Percentiles rank a stretch among this genome's conserved stretches.
These are phyloP conservation scores for Hippocampus zosterae DNA, from an alignment of 2,113 vertebrate genomes.

Conservation along the genomic window DNA sequence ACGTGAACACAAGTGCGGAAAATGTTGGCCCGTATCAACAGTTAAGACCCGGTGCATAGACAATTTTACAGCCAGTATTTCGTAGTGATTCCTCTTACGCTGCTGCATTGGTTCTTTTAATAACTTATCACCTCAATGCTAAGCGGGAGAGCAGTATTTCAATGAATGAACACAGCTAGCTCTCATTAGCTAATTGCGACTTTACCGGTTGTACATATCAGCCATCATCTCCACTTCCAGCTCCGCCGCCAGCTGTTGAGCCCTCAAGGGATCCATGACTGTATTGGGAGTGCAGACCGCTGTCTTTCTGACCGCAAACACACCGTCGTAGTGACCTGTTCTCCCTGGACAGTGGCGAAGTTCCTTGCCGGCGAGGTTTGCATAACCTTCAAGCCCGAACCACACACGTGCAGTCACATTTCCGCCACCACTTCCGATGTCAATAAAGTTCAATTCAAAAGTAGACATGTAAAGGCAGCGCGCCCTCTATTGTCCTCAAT, in stretches of 20 bases:
- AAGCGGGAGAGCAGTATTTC: background rate
- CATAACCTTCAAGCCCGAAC: constrained; percentile 67
- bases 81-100: background rate
- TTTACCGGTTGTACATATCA: constrained; percentile 96
- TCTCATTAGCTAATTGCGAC: background rate
- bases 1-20: background rate
- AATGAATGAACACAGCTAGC: constrained; percentile 5
- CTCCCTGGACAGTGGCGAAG: background rate
- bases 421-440: constrained; percentile 41
- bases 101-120: background rate
- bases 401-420: constrained; percentile 52
- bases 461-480: rapidly evolving
- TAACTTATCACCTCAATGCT: background rate
- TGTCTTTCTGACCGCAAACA: background rate
- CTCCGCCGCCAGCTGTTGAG: constrained; percentile 92
- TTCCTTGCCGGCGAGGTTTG: background rate
- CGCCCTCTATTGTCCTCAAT: constrained; percentile 27
- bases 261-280: constrained; percentile 87
- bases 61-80: background rate
- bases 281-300: constrained; percentile 2
- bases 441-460: constrained; percentile 63
- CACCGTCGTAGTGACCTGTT: constrained; percentile 18
- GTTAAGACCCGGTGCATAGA: no score
- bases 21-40: no score
- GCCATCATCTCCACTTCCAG: constrained; percentile 99